Evolutionary conservation across 2,888 invertebrate genomes (phyloP).

Genomic region (Drosophila algonquin): DNA sequence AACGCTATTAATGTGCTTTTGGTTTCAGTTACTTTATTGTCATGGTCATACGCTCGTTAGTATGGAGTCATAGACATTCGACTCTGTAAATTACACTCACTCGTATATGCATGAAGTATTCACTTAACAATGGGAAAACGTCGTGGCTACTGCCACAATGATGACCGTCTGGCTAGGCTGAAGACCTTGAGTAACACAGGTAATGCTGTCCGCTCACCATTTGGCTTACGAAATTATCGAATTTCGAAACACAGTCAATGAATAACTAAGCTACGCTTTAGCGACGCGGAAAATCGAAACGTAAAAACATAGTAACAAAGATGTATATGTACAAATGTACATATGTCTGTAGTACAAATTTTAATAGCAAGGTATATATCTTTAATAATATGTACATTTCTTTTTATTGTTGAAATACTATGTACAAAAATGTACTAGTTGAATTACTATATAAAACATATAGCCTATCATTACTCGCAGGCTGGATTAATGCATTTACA

Average conservation of each 20-base stretch:
- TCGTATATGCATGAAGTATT: conserved; percentile 31
- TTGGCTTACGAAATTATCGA: conserved; percentile 55
- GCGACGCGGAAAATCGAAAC: conserved; percentile 76
- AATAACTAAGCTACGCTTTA: conserved; percentile 50
- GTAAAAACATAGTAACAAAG: conserved; percentile 21
- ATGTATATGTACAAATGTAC: conserved; percentile 19
- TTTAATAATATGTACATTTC: too few species aligned
- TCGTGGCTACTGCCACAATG: conserved; percentile 37
- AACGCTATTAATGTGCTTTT: conserved; percentile 17
- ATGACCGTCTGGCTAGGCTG: conserved; percentile 51
- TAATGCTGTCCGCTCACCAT: conserved; percentile 45
- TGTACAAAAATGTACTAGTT: too few species aligned
- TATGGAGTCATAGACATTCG: conserved; percentile 45
- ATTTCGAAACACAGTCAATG: conserved; percentile 65
- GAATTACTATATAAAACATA: too few species aligned
- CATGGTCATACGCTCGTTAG: conserved; percentile 38
- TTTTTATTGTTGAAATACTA: too few species aligned
- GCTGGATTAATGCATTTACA: too few species aligned
- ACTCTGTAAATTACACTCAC: conserved; percentile 34
- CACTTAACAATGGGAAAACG: conserved; percentile 51
- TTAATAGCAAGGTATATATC: conserved; percentile 16
- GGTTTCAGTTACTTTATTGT: conserved; percentile 40
- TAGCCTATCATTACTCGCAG: too few species aligned
- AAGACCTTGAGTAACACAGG: conserved; percentile 76
- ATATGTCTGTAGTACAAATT: background rate